Evolutionary conservation across 2,113 vertebrate genomes (phyloP).

Genomic region (Cyrtonyx montezumae): DNA sequence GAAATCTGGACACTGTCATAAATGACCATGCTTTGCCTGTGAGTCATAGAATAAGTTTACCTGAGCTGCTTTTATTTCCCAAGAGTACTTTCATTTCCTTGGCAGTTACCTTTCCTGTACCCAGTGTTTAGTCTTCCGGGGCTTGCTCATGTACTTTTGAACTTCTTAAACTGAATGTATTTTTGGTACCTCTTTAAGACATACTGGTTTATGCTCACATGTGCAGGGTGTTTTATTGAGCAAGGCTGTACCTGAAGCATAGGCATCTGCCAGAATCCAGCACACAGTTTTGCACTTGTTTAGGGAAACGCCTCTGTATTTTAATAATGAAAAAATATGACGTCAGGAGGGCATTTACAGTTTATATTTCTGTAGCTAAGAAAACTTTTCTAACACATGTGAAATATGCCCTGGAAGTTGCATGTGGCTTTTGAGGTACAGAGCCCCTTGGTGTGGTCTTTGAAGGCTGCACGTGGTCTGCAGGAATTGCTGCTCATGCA

Average conservation of each 20-base stretch:
- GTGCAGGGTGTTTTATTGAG: accelerated
- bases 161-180: neutral
- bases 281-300: neutral
- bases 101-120: neutral
- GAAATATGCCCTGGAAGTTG: neutral
- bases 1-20: neutral
- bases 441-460: neutral
- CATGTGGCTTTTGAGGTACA: neutral
- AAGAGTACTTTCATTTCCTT: neutral
- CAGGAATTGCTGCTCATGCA: accelerated
- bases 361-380: neutral
- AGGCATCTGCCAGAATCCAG: neutral
- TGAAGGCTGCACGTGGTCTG: accelerated
- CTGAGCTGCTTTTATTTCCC: neutral
- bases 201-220: accelerated
- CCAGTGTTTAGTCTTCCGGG: neutral
- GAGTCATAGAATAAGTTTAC: neutral
- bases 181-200: neutral
- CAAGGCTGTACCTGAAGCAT: neutral
- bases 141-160: neutral
- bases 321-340: neutral
- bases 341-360: neutral
- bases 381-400: accelerated
- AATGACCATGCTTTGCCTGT: neutral
- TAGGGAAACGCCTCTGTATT: neutral